phyloP scores from a whole-genome alignment of 2,888 invertebrate genomes.

The Yponomeuta sedellus region DNA sequence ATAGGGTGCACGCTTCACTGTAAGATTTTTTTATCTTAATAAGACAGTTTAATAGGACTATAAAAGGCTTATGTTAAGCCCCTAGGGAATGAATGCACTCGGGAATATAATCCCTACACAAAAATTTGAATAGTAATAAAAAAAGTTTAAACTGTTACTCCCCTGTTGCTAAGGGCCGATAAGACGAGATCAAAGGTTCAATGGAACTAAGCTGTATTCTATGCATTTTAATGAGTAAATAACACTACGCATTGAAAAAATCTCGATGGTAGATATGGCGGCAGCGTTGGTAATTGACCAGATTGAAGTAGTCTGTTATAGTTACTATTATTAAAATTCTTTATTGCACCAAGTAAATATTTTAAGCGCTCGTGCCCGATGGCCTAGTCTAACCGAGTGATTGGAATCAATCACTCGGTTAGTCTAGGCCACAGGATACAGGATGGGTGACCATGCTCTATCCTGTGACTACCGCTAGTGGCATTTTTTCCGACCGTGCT shows the following conservation, averaged over 20 bases:
- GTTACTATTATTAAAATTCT: too few species aligned
- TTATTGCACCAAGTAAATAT: too few species aligned
- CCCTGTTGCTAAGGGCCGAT: slow-evolving; percentile 22
- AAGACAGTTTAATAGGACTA: neutral
- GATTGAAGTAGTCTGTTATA: too few species aligned
- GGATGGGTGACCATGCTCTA: too few species aligned
- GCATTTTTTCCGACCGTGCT: too few species aligned
- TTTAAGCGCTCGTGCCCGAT: too few species aligned
- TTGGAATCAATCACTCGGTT: too few species aligned
- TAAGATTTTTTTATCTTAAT: neutral
- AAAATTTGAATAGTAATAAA: slow-evolving; percentile 26
- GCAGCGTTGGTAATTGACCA: neutral
- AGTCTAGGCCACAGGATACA: too few species aligned
- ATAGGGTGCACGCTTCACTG: neutral
- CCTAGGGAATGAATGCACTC: neutral
- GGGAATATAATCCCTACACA: slow-evolving; percentile 20
- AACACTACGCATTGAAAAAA: neutral
- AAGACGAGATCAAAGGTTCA: slow-evolving; percentile 19
- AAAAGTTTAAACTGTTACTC: slow-evolving; percentile 19
- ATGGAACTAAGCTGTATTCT: slow-evolving; percentile 20
- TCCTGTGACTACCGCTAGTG: too few species aligned
- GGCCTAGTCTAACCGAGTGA: too few species aligned
- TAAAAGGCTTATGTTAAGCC: neutral
- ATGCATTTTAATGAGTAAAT: slow-evolving; percentile 29
- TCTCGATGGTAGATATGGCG: neutral